Percentiles rank a stretch among this genome's conserved stretches.
phyloP scores from a whole-genome alignment of 2,888 invertebrate species.

The Eupeodes luniger region DNA sequence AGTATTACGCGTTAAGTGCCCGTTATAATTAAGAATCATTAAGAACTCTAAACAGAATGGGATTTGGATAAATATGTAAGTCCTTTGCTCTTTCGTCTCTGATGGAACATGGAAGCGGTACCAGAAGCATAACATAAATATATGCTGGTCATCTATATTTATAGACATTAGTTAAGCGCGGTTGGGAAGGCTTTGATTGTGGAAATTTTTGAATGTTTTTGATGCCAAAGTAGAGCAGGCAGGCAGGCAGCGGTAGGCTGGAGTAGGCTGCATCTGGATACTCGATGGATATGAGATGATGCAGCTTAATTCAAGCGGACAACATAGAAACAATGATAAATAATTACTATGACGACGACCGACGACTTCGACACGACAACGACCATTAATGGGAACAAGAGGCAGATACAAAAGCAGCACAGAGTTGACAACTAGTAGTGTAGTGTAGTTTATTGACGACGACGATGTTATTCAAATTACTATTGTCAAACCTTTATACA shows the following conservation, averaged over 20 bases:
- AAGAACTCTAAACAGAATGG: slow-evolving; percentile 59
- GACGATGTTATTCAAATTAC: slow-evolving; percentile 62
- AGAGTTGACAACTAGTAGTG: slow-evolving; percentile 31
- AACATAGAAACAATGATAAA: slow-evolving; percentile 68
- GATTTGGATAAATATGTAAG: neutral
- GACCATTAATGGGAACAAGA: slow-evolving; percentile 49
- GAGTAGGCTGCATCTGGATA: too few relatives aligned
- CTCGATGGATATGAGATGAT: too few relatives aligned
- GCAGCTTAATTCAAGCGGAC: slow-evolving; percentile 53
- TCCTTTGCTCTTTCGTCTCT: slow-evolving; percentile 9
- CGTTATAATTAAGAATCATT: slow-evolving; percentile 74
- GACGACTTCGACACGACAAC: neutral
- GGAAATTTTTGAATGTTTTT: slow-evolving; percentile 43
- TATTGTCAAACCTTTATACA: slow-evolving; percentile 23
- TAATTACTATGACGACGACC: slow-evolving; percentile 62
- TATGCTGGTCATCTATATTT: slow-evolving; percentile 49
- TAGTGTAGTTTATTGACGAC: slow-evolving; percentile 19
- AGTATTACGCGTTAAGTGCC: slow-evolving; percentile 58
- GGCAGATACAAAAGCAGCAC: neutral
- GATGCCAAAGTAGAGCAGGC: neutral
- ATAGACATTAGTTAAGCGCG: slow-evolving; percentile 35
- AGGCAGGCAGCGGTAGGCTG: neutral
- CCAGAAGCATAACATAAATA: slow-evolving; percentile 1
- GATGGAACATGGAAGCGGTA: neutral
- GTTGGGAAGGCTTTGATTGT: slow-evolving; percentile 66